Conservation (phyloP, 2,888 invertebrate species). For the Cheilosia pagana region DNA sequence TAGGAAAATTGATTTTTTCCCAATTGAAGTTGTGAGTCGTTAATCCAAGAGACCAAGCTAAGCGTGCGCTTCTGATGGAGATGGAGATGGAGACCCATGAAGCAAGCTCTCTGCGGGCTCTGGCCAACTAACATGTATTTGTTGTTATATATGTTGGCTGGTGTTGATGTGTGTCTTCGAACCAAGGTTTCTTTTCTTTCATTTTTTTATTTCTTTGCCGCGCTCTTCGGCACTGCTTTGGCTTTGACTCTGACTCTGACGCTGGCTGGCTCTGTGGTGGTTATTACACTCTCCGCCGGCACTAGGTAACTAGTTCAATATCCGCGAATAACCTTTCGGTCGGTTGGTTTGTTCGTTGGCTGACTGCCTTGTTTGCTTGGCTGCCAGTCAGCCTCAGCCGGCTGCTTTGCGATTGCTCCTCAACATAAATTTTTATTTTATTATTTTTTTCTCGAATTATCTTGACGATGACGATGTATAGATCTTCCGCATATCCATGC, state of each 20-base stretch:
- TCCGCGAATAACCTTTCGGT: slow-evolving; percentile 80
- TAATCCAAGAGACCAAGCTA: slow-evolving; percentile 10
- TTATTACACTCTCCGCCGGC: slow-evolving; percentile 77
- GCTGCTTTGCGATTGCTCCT: slow-evolving; percentile 39
- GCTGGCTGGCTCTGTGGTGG: slow-evolving; percentile 53
- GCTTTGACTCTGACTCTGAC: slow-evolving; percentile 17
- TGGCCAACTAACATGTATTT: slow-evolving; percentile 56
- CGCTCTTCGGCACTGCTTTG: slow-evolving; percentile 35
- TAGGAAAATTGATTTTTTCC: slow-evolving; percentile 64
- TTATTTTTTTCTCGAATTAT: slow-evolving; percentile 47
- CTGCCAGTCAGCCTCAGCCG: slow-evolving; percentile 64
- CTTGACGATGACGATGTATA: slow-evolving; percentile 49
- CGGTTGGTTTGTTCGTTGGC: slow-evolving; percentile 61
- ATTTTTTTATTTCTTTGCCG: slow-evolving; percentile 35
- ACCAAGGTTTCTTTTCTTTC: slow-evolving; percentile 46
- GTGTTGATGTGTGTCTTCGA: slow-evolving; percentile 67
- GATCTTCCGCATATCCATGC: slow-evolving; percentile 66
- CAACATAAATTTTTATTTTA: slow-evolving; percentile 28
- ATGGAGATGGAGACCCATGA: slow-evolving; percentile 21
- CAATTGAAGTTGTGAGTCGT: slow-evolving; percentile 38
- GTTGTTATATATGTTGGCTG: slow-evolving; percentile 52
- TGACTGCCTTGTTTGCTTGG: slow-evolving; percentile 56
- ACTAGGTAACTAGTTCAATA: slow-evolving; percentile 83
- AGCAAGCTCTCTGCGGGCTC: slow-evolving; percentile 45
- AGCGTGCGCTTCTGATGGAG: slow-evolving; percentile 2